These are phyloP conservation scores for Orbicella faveolata DNA, from an alignment of 64 coral and sea anemone genomes.

Conservation along the genomic window DNA sequence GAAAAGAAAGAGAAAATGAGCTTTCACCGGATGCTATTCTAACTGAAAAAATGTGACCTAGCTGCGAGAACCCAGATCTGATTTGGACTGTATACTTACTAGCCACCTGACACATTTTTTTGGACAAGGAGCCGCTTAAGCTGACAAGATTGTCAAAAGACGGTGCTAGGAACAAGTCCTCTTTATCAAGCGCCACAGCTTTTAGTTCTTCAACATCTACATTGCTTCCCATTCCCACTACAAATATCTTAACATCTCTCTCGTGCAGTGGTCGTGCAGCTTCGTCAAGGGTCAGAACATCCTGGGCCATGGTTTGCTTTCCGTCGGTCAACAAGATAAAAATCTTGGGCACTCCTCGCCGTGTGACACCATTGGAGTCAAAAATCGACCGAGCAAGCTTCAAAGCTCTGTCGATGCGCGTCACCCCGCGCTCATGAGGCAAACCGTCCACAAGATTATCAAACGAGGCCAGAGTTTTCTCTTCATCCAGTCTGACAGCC, in stretches of 20 bases:
- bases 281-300: slow-evolving; percentile 36
- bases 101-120: not conserved
- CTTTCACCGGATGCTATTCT: not conserved
- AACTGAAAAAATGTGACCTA: not conserved
- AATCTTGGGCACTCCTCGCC: slow-evolving; percentile 51
- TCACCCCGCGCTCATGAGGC: slow-evolving; percentile 32
- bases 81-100: slow-evolving; percentile 6
- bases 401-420: slow-evolving; percentile 88
- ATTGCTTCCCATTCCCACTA: slow-evolving; percentile 61
- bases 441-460: slow-evolving; percentile 64
- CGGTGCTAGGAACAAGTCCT: slow-evolving; percentile 63
- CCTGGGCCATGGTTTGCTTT: slow-evolving; percentile 58
- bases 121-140: slow-evolving; percentile 2
- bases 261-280: slow-evolving; percentile 62
- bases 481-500: slow-evolving; percentile 44
- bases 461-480: slow-evolving; percentile 40
- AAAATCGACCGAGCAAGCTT: slow-evolving; percentile 61
- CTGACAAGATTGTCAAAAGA: slow-evolving; percentile 66
- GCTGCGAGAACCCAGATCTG: not conserved
- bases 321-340: slow-evolving; percentile 79
- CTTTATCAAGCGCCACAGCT: slow-evolving; percentile 22
- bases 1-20: too few relatives aligned
- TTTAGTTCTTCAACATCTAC: slow-evolving; percentile 56
- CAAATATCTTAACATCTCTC: slow-evolving; percentile 51
- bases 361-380: slow-evolving; percentile 28